These are phyloP conservation scores for Spodoptera frugiperda DNA, from an alignment of 1,140 invertebrate genomes.

Conservation along the genomic window DNA sequence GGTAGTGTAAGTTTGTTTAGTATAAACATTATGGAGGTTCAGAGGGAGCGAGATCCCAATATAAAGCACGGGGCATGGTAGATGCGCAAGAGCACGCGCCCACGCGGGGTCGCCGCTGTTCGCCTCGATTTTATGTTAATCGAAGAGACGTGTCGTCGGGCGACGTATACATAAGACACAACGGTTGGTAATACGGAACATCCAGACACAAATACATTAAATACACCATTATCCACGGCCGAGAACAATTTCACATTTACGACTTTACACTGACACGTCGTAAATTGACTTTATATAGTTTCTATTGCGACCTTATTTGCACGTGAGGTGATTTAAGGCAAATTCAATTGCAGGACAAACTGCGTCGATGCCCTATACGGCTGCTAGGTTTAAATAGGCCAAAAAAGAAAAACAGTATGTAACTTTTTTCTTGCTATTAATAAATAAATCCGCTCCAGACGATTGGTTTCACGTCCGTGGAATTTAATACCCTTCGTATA, in stretches of 20 bases:
- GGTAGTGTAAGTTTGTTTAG: constrained; percentile 40
- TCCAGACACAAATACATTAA: constrained; percentile 69
- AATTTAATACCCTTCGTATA: background rate
- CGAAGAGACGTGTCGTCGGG: constrained; percentile 80
- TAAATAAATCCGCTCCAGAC: background rate
- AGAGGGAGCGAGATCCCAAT: constrained; percentile 38
- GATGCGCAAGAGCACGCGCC: constrained; percentile 64
- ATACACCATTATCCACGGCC: constrained; percentile 66
- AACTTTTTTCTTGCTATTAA: too few relatives aligned
- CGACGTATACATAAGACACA: constrained; percentile 56
- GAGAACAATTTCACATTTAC: constrained; percentile 79
- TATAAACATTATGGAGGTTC: constrained; percentile 23
- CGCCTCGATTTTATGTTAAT: constrained; percentile 84
- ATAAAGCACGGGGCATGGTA: constrained; percentile 8
- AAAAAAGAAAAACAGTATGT: too few relatives aligned
- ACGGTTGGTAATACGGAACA: constrained; percentile 69
- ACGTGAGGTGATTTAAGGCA: constrained; percentile 52
- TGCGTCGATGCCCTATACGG: background rate
- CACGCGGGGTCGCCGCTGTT: constrained; percentile 67
- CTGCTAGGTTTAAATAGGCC: background rate
- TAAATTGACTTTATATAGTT: constrained; percentile 72
- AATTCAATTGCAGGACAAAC: constrained; percentile 15
- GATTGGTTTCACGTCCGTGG: background rate
- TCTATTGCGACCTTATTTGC: constrained; percentile 67
- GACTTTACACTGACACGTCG: constrained; percentile 73